A percentile compares a stretch with the other conserved stretches of the same genome.
Conservation (phyloP, 2,797 vertebrate species). For the Myotis daubentonii region DNA sequence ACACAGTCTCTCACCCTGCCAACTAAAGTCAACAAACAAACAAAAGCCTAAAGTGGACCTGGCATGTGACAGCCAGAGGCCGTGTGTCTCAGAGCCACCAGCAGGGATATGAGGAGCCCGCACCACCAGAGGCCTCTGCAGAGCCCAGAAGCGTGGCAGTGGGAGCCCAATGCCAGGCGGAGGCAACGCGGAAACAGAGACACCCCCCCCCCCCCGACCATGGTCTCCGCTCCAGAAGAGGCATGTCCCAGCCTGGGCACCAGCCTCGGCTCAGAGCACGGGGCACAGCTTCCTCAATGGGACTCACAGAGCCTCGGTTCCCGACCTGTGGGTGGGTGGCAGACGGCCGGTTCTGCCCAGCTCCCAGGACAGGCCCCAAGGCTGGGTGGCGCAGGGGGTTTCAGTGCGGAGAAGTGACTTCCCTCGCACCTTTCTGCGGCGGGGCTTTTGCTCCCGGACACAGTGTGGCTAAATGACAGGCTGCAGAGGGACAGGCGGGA, state of each 20-base stretch:
- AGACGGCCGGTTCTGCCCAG: no score
- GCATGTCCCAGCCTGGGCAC: rapidly evolving
- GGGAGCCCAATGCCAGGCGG: no score
- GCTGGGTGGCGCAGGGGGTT: neutral
- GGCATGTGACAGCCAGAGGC: neutral
- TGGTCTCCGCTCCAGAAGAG: neutral
- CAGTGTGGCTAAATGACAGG: neutral
- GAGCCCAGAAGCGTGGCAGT: rapidly evolving
- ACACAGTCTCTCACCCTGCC: neutral
- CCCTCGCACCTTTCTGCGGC: neutral
- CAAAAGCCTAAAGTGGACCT: neutral
- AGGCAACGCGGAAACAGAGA: neutral
- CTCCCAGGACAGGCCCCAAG: neutral
- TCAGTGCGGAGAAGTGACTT: no score
- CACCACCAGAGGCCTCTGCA: rapidly evolving
- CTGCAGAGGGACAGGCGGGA: neutral
- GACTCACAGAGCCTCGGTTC: neutral
- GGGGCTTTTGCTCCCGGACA: neutral
- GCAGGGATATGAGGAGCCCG: neutral
- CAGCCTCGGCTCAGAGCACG: neutral
- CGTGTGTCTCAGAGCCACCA: neutral
- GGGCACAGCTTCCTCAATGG: neutral
- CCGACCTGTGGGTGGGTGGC: neutral
- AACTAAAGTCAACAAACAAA: neutral
- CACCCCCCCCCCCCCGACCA: rapidly evolving